A percentile compares a stretch with the other conserved stretches of the same genome.
Conservation (phyloP, 2,113 vertebrate genomes). For the Melanotaenia duboulayi region DNA sequence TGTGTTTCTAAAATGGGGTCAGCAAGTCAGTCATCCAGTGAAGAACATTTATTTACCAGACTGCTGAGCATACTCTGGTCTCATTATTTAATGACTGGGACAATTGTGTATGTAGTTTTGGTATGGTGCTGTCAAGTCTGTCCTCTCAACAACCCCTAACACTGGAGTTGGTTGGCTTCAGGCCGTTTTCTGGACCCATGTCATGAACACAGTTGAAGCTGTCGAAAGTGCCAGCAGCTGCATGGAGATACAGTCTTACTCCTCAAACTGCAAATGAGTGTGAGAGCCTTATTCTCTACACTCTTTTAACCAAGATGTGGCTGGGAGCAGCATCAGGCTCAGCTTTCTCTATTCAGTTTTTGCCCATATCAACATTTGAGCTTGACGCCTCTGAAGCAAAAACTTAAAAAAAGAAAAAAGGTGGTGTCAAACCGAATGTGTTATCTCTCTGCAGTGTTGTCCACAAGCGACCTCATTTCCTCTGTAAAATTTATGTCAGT, state of each 20-base stretch:
- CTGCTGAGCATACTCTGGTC: conserved; percentile 1
- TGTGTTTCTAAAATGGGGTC: conserved; percentile 22
- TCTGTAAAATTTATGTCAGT: conserved; percentile 33
- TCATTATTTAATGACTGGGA: conserved; percentile 44
- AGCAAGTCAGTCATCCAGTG: conserved; percentile 10
- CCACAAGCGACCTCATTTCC: conserved; percentile 18
- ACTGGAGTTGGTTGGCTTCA: conserved; percentile 44
- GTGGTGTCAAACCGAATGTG: conserved; percentile 22
- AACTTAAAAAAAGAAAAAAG: not conserved
- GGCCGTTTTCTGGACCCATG: conserved; percentile 55
- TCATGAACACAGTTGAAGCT: conserved; percentile 62
- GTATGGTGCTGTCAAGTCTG: conserved; percentile 46
- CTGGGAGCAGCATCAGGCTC: conserved; percentile 13
- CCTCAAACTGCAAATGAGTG: conserved; percentile 32
- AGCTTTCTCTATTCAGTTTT: conserved; percentile 29
- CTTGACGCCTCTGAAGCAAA: conserved; percentile 35
- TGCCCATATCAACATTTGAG: conserved; percentile 20
- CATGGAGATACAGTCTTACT: conserved; percentile 47
- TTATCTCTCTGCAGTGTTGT: not conserved
- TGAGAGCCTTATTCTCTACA: conserved; percentile 25
- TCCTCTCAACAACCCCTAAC: conserved; percentile 46
- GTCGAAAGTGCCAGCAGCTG: conserved; percentile 68
- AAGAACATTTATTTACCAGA: conserved; percentile 25
- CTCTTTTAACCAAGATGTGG: conserved; percentile 18
- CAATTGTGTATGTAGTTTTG: conserved; percentile 33